Conservation (phyloP, 1,140 invertebrate species). For the Cotesia chilonis region DNA sequence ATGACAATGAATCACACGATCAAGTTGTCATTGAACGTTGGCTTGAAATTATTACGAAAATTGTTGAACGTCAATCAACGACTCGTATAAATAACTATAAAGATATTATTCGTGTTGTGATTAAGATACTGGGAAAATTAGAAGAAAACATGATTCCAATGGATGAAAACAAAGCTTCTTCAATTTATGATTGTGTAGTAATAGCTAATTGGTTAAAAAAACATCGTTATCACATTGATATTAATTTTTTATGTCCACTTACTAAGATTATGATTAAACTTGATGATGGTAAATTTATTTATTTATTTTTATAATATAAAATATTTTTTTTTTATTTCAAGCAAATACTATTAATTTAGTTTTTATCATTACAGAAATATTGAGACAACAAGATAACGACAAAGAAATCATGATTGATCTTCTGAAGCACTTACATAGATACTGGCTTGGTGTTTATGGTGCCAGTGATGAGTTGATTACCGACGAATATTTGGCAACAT, state of each 20-base stretch:
- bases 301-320: not conserved
- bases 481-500: not conserved
- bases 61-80: constrained; percentile 35
- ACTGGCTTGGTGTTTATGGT: constrained; percentile 1
- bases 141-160: constrained; percentile 42
- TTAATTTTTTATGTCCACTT: constrained; percentile 39
- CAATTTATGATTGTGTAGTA: constrained; percentile 46
- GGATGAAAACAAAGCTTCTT: constrained; percentile 37
- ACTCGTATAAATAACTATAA: constrained; percentile 34
- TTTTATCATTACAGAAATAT: no score
- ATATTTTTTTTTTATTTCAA: not conserved
- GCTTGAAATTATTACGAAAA: constrained; percentile 43
- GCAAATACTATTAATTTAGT: not conserved
- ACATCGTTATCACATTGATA: constrained; percentile 35
- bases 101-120: constrained; percentile 42
- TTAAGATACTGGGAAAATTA: constrained; percentile 43
- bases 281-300: not conserved
- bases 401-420: not conserved
- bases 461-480: not conserved
- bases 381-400: not conserved
- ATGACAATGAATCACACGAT: constrained; percentile 38
- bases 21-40: constrained; percentile 47
- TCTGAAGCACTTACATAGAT: not conserved
- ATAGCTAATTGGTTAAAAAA: constrained; percentile 45
- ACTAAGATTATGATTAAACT: constrained; percentile 37